phyloP scores from a whole-genome alignment of 2,113 vertebrate species.

The Speoplatyrhinus poulsoni region DNA sequence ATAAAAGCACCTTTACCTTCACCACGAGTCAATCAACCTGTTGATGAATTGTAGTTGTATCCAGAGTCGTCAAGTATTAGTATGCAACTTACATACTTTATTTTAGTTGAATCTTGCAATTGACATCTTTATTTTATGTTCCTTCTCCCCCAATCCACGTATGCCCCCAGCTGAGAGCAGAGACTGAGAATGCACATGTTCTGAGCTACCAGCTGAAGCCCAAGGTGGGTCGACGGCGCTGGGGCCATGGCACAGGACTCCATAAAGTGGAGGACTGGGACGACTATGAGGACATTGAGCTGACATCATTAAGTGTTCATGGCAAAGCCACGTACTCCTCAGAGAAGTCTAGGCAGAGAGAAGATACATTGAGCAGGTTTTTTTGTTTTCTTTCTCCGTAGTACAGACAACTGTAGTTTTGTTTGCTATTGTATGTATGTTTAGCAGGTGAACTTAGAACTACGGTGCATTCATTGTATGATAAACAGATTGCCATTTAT shows the following conservation, averaged over 20 bases:
- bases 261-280: slow-evolving; percentile 86
- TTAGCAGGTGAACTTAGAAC: too few species aligned
- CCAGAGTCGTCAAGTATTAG: too few species aligned
- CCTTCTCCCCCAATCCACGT: background rate
- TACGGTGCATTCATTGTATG: too few species aligned
- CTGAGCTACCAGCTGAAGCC: slow-evolving; percentile 75
- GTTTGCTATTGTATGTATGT: too few species aligned
- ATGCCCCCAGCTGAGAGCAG: slow-evolving; percentile 63
- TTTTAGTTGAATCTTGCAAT: background rate
- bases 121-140: slow-evolving; percentile 5
- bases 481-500: background rate
- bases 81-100: too few species aligned
- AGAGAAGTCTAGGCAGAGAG: slow-evolving; percentile 78
- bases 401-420: too few species aligned
- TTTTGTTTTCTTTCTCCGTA: too few species aligned
- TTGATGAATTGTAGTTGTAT: too few species aligned
- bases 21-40: too few species aligned
- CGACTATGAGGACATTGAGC: slow-evolving; percentile 81
- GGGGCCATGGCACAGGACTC: slow-evolving; percentile 81
- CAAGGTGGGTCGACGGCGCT: slow-evolving; percentile 82
- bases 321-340: slow-evolving; percentile 75
- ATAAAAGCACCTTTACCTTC: too few species aligned
- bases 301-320: slow-evolving; percentile 62
- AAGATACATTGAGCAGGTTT: slow-evolving; percentile 81
- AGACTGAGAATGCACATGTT: slow-evolving; percentile 76